Evolutionary conservation across 2,113 vertebrate species (phyloP).

Genomic region (Hippopotamus amphibius): DNA sequence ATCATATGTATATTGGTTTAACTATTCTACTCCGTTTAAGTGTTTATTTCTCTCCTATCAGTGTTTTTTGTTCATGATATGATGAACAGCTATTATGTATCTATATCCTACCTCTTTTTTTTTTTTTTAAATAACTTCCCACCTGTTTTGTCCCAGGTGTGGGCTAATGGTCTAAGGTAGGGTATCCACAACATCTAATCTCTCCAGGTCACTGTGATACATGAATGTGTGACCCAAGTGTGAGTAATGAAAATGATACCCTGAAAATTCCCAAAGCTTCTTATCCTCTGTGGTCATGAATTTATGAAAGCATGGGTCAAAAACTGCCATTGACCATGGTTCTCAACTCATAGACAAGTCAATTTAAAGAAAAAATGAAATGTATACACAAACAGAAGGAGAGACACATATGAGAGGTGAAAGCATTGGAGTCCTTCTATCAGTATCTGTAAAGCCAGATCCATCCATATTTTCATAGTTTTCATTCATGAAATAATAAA

Average conservation of each 20-base stretch:
- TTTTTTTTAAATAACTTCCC: not conserved
- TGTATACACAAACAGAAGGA: not conserved
- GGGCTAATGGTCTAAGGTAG: not conserved
- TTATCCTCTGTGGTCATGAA: not conserved
- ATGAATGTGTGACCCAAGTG: not conserved
- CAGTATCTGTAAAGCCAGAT: not conserved
- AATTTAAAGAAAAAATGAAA: not conserved
- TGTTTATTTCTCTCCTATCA: fast-evolving
- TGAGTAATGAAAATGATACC: not conserved
- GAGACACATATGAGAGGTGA: not conserved
- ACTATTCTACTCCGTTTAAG: not conserved
- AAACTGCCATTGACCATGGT: not conserved
- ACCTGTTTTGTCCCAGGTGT: not conserved
- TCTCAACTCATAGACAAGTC: not conserved
- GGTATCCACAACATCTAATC: not conserved
- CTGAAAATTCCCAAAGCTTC: not conserved
- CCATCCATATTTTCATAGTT: not conserved
- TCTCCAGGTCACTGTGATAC: not conserved
- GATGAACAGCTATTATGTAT: not conserved
- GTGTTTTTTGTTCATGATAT: not conserved
- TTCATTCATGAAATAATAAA: not conserved
- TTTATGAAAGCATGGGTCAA: not conserved
- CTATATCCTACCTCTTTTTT: not conserved
- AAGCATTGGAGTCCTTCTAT: no score
- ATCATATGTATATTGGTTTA: not conserved